Percentiles rank a stretch among this genome's conserved stretches.
phyloP scores from a whole-genome alignment of 2,113 vertebrate species.

The Puffinus mauretanicus region DNA sequence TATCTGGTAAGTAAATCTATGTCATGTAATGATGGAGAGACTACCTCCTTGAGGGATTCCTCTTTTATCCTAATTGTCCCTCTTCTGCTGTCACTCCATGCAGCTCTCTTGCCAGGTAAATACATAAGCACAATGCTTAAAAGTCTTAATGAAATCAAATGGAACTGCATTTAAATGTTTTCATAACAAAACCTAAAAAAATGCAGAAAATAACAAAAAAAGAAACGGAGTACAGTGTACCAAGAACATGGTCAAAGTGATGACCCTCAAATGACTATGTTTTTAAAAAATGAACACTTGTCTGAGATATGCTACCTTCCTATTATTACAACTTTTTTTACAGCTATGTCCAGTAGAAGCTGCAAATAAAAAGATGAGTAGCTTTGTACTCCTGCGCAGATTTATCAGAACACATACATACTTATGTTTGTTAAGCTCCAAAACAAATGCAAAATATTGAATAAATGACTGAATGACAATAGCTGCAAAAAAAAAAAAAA shows the following conservation, averaged over 20 bases:
- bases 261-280: background rate
- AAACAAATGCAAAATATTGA: background rate
- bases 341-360: background rate
- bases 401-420: background rate
- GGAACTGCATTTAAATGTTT: background rate
- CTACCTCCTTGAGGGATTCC: background rate
- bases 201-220: background rate
- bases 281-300: background rate
- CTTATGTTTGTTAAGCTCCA: background rate
- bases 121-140: background rate
- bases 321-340: background rate
- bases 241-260: fast-evolving
- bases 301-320: background rate
- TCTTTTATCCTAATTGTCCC: background rate
- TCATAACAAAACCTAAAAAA: background rate
- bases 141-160: background rate
- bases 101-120: background rate
- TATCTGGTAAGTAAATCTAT: background rate
- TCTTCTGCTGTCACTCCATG: background rate
- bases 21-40: background rate
- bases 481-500: background rate
- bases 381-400: background rate
- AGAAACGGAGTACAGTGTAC: background rate
- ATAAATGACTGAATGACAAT: background rate
- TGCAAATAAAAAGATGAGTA: background rate